Percentiles rank a stretch among this genome's conserved stretches.
Conservation (phyloP, 2,888 invertebrate species). For the Brenthis ino region DNA sequence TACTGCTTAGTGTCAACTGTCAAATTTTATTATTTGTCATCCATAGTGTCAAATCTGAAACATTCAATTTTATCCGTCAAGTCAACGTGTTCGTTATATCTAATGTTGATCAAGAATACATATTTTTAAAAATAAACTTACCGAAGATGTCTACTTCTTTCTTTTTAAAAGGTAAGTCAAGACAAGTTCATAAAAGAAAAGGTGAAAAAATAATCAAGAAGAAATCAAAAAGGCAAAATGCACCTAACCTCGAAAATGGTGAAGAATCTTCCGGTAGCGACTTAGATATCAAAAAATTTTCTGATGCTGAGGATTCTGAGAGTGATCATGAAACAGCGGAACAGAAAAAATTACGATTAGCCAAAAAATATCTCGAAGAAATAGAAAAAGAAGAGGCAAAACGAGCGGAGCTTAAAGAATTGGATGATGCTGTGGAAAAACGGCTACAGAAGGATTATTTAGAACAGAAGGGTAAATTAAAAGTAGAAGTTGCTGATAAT, state of each 20-base stretch:
- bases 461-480: constrained; percentile 91
- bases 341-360: constrained; percentile 93
- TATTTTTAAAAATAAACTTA: constrained; percentile 28
- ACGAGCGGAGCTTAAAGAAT: constrained; percentile 84
- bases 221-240: constrained; percentile 62
- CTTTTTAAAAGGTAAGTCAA: constrained; percentile 83
- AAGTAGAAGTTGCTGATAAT: constrained; percentile 87
- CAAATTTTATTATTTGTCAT: too few relatives aligned
- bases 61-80: constrained; percentile 8
- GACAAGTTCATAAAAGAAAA: constrained; percentile 80
- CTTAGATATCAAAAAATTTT: constrained; percentile 82
- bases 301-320: constrained; percentile 74
- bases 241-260: constrained; percentile 75
- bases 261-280: constrained; percentile 86
- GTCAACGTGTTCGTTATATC: not conserved
- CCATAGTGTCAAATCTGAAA: constrained; percentile 1
- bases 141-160: constrained; percentile 80
- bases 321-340: constrained; percentile 92
- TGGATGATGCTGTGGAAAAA: constrained; percentile 86
- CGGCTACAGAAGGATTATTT: constrained; percentile 92
- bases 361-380: constrained; percentile 94
- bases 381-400: constrained; percentile 91
- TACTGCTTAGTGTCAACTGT: too few relatives aligned
- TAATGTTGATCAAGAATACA: not conserved
- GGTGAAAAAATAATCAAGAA: constrained; percentile 69